These are phyloP conservation scores for Phaethornis superciliosus DNA, from an alignment of 2,113 vertebrate genomes.

Conservation along the genomic window DNA sequence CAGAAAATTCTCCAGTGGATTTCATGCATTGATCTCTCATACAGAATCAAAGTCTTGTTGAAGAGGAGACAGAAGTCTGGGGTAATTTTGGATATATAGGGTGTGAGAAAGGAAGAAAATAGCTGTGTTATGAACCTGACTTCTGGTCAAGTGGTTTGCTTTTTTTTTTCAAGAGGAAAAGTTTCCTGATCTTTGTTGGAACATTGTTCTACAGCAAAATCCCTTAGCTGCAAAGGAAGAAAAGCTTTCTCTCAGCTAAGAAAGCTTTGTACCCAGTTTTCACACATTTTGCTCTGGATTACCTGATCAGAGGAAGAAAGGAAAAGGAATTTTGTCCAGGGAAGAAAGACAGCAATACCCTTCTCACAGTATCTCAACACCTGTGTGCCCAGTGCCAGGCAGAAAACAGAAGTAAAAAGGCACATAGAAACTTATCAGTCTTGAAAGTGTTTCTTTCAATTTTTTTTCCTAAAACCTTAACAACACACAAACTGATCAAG, in stretches of 20 bases:
- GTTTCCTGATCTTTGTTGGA: background rate
- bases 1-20: background rate
- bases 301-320: background rate
- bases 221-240: background rate
- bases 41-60: background rate
- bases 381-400: accelerated
- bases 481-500: background rate
- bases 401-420: background rate
- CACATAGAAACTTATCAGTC: accelerated
- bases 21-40: background rate
- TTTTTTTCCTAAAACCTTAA: background rate
- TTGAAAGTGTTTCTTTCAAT: background rate
- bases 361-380: background rate
- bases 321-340: background rate
- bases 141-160: background rate
- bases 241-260: background rate
- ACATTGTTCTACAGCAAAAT: background rate
- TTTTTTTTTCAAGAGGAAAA: background rate
- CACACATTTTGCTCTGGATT: background rate
- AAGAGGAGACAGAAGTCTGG: background rate
- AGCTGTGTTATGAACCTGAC: background rate
- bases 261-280: background rate
- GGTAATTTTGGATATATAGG: background rate
- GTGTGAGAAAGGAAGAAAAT: background rate
- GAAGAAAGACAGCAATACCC: background rate